Percentiles rank a stretch among this genome's conserved stretches.
Conservation (phyloP, 2,888 invertebrate genomes). For the Agriopis leucophaearia region DNA sequence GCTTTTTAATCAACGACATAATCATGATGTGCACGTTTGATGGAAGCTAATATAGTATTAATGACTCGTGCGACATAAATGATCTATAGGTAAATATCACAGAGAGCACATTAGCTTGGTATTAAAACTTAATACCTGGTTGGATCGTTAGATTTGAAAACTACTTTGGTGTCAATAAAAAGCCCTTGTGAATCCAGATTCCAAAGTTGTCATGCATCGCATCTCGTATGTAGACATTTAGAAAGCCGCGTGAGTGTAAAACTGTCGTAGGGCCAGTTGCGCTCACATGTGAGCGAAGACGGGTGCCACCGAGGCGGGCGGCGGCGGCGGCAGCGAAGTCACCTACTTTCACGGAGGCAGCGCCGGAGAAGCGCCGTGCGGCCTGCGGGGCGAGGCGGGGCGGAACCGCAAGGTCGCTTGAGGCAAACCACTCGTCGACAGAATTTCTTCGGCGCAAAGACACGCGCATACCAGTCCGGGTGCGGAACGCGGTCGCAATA, state of each 20-base stretch:
- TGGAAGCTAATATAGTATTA: slow-evolving; percentile 31
- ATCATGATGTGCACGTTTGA: slow-evolving; percentile 32
- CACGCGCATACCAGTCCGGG: slow-evolving; percentile 75
- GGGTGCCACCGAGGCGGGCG: slow-evolving; percentile 58
- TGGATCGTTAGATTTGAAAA: not conserved
- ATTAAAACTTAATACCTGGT: not conserved
- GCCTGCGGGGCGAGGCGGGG: slow-evolving; percentile 47
- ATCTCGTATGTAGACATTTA: slow-evolving; percentile 61
- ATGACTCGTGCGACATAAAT: slow-evolving; percentile 12
- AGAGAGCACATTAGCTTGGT: not conserved
- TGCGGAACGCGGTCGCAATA: slow-evolving; percentile 82
- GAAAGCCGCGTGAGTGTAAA: slow-evolving; percentile 71
- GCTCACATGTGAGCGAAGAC: slow-evolving; percentile 56
- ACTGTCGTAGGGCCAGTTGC: slow-evolving; percentile 68
- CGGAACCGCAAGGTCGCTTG: slow-evolving; percentile 81
- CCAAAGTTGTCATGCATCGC: slow-evolving; percentile 37
- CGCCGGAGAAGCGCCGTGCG: slow-evolving; percentile 59
- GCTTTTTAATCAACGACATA: slow-evolving; percentile 47
- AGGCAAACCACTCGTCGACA: slow-evolving; percentile 85
- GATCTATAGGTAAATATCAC: not conserved
- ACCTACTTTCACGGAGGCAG: slow-evolving; percentile 81
- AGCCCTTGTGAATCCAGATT: slow-evolving; percentile 31
- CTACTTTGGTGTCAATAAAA: slow-evolving; percentile 10
- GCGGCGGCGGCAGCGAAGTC: slow-evolving; percentile 57
- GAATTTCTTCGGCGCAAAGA: slow-evolving; percentile 81